A percentile compares a stretch with the other conserved stretches of the same genome.
phyloP scores from a whole-genome alignment of 2,888 invertebrate genomes.

The Ctenicera cuprea region DNA sequence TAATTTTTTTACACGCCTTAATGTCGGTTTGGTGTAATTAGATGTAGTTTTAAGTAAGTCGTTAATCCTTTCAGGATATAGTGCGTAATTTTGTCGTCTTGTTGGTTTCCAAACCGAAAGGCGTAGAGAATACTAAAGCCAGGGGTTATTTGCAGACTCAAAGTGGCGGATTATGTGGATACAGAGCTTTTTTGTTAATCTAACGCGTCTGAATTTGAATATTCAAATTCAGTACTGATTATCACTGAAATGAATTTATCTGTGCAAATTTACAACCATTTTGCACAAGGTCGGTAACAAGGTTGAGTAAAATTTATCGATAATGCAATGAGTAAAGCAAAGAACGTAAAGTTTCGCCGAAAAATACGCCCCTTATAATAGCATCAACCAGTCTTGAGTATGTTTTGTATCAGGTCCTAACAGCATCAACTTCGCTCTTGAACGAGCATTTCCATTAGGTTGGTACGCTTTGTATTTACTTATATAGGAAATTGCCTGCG shows the following conservation, averaged over 20 bases:
- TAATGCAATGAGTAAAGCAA: neutral
- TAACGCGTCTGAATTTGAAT: no score
- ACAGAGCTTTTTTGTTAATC: neutral
- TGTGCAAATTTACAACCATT: neutral
- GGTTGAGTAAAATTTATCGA: neutral
- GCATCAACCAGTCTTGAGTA: conserved; percentile 4
- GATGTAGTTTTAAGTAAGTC: neutral
- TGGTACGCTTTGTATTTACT: neutral
- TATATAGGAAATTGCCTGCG: neutral
- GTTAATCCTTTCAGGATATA: conserved; percentile 5
- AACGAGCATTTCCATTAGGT: conserved; percentile 4
- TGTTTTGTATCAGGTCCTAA: neutral
- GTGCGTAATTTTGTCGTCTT: conserved; percentile 4
- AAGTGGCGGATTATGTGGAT: neutral
- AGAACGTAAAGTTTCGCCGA: conserved; percentile 1
- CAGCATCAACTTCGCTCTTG: conserved; percentile 6
- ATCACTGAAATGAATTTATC: neutral
- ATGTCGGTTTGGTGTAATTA: neutral
- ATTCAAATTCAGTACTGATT: neutral
- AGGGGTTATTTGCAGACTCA: neutral
- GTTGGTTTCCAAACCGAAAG: neutral
- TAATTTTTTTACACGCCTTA: neutral
- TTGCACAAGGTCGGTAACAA: neutral
- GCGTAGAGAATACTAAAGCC: neutral
- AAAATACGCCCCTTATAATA: conserved; percentile 11